phyloP scores from a whole-genome alignment of 2,797 vertebrate genomes.

The Allobates femoralis region DNA sequence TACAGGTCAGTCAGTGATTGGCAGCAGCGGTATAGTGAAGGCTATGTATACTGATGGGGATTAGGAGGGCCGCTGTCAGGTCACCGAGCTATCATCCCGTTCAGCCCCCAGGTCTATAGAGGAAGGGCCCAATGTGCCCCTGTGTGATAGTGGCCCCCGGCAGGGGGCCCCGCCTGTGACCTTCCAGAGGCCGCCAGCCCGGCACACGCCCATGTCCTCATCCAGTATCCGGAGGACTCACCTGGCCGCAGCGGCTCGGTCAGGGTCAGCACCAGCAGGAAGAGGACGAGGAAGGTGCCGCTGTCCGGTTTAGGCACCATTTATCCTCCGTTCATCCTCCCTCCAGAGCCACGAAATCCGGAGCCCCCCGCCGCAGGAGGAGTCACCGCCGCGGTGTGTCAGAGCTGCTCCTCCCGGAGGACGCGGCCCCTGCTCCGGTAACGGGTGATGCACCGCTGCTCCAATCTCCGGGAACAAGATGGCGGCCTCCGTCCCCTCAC shows the following conservation, averaged over 20 bases:
- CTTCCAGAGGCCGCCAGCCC: not conserved
- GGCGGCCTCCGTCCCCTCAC: conserved; percentile 74
- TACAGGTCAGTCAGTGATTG: too few relatives aligned
- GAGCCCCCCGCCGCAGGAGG: conserved; percentile 65
- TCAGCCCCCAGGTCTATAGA: too few relatives aligned
- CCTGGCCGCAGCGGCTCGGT: conserved; percentile 94
- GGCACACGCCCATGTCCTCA: not conserved
- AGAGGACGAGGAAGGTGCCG: conserved; percentile 90
- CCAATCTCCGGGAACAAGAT: conserved; percentile 71
- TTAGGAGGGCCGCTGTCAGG: not conserved
- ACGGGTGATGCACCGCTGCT: conserved; percentile 32
- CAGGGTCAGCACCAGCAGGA: conserved; percentile 88
- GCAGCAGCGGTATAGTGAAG: too few relatives aligned
- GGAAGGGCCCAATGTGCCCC: too few relatives aligned
- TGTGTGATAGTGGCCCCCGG: too few relatives aligned
- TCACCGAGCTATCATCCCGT: too few relatives aligned
- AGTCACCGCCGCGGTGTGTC: too few relatives aligned
- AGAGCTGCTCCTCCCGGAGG: not conserved
- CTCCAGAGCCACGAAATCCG: conserved; percentile 76
- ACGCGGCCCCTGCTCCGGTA: not conserved
- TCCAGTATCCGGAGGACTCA: conserved; percentile 69
- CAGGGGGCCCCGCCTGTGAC: not conserved
- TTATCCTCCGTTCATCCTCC: conserved; percentile 99
- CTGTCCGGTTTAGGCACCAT: conserved; percentile 97
- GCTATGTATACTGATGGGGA: too few relatives aligned